Evolutionary conservation across 2,113 vertebrate species (phyloP).

Genomic region (Hirundichthys speculiger): DNA sequence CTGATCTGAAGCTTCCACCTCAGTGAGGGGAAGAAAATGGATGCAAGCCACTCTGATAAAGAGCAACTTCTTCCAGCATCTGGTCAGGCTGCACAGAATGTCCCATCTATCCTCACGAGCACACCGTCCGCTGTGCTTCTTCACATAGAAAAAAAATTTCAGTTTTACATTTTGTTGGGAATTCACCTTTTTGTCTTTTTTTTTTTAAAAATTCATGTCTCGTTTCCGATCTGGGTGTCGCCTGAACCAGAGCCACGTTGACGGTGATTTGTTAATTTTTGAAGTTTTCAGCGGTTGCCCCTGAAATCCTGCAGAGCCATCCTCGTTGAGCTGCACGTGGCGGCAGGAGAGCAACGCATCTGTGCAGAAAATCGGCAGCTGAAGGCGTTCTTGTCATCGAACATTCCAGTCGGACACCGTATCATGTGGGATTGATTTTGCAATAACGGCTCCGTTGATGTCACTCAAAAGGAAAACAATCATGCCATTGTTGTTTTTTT

Average conservation of each 20-base stretch:
- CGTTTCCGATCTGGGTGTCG: constrained; percentile 25
- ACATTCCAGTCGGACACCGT: constrained; percentile 66
- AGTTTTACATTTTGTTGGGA: constrained; percentile 49
- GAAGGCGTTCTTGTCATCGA: constrained; percentile 32
- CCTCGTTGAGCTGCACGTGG: not conserved
- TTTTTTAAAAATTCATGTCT: constrained; percentile 22
- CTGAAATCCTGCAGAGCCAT: no score
- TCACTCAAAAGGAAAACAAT: constrained; percentile 69
- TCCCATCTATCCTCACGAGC: constrained; percentile 47
- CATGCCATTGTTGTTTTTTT: constrained; percentile 70
- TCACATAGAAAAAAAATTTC: constrained; percentile 27
- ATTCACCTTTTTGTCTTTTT: constrained; percentile 60
- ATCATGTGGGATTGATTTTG: constrained; percentile 46
- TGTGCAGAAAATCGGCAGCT: not conserved
- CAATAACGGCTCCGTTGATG: constrained; percentile 54
- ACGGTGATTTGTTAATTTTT: not conserved
- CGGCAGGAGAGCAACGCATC: not conserved
- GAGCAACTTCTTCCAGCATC: constrained; percentile 49
- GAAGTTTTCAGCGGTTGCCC: no score
- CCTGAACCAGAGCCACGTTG: constrained; percentile 16
- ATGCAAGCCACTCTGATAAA: constrained; percentile 44
- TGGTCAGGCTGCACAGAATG: constrained; percentile 47
- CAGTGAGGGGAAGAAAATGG: not conserved
- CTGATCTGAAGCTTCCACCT: not conserved
- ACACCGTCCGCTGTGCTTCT: constrained; percentile 52